Conservation (phyloP, 2,797 vertebrate species). For the Hybognathus amarus region DNA sequence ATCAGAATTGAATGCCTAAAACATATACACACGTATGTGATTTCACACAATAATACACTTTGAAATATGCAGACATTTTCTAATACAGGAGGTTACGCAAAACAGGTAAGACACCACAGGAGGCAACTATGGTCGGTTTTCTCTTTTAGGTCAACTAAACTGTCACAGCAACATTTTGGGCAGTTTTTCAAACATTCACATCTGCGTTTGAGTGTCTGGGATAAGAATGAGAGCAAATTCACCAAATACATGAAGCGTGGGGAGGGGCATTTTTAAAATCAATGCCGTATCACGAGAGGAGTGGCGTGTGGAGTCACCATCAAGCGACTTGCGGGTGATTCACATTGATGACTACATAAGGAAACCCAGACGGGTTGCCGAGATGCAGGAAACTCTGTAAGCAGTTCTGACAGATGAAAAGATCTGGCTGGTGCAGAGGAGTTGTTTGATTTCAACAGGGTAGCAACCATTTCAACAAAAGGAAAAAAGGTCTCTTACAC, state of each 20-base stretch:
- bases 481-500: constrained; percentile 21
- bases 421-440: constrained; percentile 36
- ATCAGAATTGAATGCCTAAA: not conserved
- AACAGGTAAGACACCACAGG: not conserved
- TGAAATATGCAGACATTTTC: not conserved
- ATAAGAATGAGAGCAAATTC: constrained; percentile 10
- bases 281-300: constrained; percentile 42
- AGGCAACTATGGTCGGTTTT: not conserved
- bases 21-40: not conserved
- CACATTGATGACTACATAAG: constrained; percentile 48
- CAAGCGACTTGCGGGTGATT: constrained; percentile 41
- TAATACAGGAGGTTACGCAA: not conserved
- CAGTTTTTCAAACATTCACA: constrained; percentile 21
- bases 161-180: constrained; percentile 12
- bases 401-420: constrained; percentile 54
- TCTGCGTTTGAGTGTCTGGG: constrained; percentile 14
- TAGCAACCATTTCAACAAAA: constrained; percentile 25
- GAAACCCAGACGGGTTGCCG: constrained; percentile 33
- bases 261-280: constrained; percentile 23
- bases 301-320: constrained; percentile 38
- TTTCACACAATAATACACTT: not conserved
- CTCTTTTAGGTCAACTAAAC: constrained; percentile 29
- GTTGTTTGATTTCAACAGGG: constrained; percentile 45
- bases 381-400: constrained; percentile 44
- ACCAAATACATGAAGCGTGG: not conserved